Evolutionary conservation across 1,140 invertebrate species (phyloP), one percentile per base, ranked within the genome.

Genomic region (Bombus confusus): DNA sequence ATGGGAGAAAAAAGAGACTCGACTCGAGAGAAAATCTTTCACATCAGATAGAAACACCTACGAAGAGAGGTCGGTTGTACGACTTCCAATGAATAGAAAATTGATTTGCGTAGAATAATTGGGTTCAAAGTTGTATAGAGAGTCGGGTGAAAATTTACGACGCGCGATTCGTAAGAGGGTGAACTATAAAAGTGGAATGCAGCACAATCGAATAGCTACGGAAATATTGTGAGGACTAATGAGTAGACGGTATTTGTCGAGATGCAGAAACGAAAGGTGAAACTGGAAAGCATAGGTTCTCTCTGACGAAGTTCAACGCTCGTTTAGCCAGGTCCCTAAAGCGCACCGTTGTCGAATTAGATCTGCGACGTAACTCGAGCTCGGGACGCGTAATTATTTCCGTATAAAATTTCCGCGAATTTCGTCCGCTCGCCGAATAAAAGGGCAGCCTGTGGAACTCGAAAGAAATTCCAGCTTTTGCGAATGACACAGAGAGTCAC

Each of bases 351-450:
- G 41, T 76, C 59, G 73, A 83, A 76, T 76, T 47, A 76, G 57
- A 74, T 83, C 66, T 66, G 28, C 80, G 31, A 64, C 28, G 41
- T 80, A 72, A 64, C 66, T 80, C 34, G 57, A 57, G 69, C 69
- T 43, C 9, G n/a, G 59, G 57, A 8, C 37, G 81, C 28, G 77
- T 83, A 86, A 86, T 84, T 83, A 83, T 73, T 78, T 74, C 82
- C 74, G 37, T 57, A 59, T 80, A 72, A 86, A 86, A 71, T 86
- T 86, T 79, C 57, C n/a, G 73, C 43, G 57, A 75, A 80, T 79
- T 79, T 34, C 52, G 75, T 37, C 71, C 79, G 9, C 43, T 39
- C 2, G 13, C 4, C n/a, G 47, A 71, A 82, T 57, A 74, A 69
- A 76, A 81, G 78, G 73, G 81, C 78, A 25, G 18, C 1, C 28